Evolutionary conservation across 2,113 vertebrate species (phyloP), one percentile per base, ranked within the genome.

Genomic region (Rana temporaria): DNA sequence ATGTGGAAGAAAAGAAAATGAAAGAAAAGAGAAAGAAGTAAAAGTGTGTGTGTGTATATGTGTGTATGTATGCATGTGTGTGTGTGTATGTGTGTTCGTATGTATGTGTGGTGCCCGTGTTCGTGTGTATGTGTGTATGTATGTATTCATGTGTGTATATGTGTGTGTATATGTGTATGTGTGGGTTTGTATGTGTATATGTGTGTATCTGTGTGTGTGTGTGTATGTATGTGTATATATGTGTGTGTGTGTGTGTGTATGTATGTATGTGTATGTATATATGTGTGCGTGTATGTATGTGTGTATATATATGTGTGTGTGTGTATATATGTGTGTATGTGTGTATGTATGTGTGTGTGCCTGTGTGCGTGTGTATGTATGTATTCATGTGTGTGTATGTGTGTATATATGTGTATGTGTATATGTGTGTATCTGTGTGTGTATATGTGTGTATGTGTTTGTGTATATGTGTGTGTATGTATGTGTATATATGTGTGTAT

Each of bases 371-470:
- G n/a, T n/a, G n/a, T n/a, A n/a, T 30, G 26, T 30, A 5, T 38
- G 34, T 11, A 62, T 72, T 14, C n/a, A 24, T 57, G 42, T 60
- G 78, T 81, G 79, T 82, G 70, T 82, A n/a, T 30, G 26, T 30
- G 34, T 38, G 34, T 11, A 62, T 72, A 14, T 26, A 24, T 57
- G 42, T 60, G 78, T 81, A 70, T 82, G 70, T 82, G 80, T n/a
- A n/a, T n/a, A n/a, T n/a, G n/a, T n/a, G n/a, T n/a, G n/a, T n/a
- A n/a, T n/a, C n/a, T 30, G 26, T 30, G 34, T 38, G 34, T 11
- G 71, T 72, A 14, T 26, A 24, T 57, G 42, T 60, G 78, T 81
- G 79, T 82, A 94, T 91, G 92, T 93, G 88, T 91, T 92, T 93
- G 95, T 30, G 26, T n/a, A n/a, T n/a, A n/a, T n/a, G n/a, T n/a